phyloP scores from a whole-genome alignment of 1,140 invertebrate genomes.

The Drosophila eugracilis region DNA sequence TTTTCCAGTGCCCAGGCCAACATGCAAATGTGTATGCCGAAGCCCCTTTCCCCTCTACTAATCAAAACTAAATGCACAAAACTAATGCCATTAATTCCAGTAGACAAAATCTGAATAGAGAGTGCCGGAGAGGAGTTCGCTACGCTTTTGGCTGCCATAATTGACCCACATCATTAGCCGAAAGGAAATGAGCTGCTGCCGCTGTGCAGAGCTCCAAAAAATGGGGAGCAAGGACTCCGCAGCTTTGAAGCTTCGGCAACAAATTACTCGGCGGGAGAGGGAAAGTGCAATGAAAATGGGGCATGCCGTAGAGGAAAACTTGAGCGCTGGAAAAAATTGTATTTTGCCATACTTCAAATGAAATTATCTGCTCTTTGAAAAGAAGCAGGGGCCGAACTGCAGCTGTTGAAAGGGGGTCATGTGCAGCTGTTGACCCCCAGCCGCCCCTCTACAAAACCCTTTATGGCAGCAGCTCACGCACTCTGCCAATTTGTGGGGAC shows the following conservation, averaged over 20 bases:
- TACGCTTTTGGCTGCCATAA: constrained; percentile 70
- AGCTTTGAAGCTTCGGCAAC: constrained; percentile 51
- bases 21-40: constrained; percentile 57
- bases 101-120: constrained; percentile 77
- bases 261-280: constrained; percentile 68
- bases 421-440: constrained; percentile 28
- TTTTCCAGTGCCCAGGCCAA: constrained; percentile 36
- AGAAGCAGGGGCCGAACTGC: constrained; percentile 23
- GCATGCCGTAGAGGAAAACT: constrained; percentile 42
- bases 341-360: constrained; percentile 81
- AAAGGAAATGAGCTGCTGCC: constrained; percentile 77
- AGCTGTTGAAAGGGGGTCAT: constrained; percentile 78
- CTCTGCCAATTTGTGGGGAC: constrained; percentile 73
- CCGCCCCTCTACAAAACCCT: background rate
- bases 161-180: constrained; percentile 82
- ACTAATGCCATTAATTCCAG: constrained; percentile 83
- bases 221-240: constrained; percentile 49
- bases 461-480: constrained; percentile 61
- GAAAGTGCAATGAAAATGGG: constrained; percentile 35
- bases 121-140: constrained; percentile 29
- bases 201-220: constrained; percentile 49
- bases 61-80: constrained; percentile 82
- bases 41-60: constrained; percentile 32
- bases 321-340: constrained; percentile 69
- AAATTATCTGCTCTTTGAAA: constrained; percentile 78